phyloP scores from a whole-genome alignment of 2,888 invertebrate species.

The Drosophila barbarae region DNA sequence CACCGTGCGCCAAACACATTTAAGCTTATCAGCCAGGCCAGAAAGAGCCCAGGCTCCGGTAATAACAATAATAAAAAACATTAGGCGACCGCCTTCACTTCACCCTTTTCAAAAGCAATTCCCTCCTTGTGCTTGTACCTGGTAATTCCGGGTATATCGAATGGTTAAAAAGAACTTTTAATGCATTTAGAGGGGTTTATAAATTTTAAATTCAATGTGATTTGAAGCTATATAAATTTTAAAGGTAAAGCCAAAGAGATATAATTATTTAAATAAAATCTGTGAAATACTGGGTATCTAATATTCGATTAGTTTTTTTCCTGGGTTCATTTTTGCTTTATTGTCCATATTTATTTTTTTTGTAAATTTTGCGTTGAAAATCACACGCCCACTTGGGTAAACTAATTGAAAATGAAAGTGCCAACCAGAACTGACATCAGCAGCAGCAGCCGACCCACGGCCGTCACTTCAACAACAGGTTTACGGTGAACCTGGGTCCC shows the following conservation, averaged over 20 bases:
- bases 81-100: constrained; percentile 52
- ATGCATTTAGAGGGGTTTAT: constrained; percentile 14
- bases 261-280: neutral
- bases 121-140: constrained; percentile 2
- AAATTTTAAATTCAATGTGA: constrained; percentile 7
- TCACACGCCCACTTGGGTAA: constrained; percentile 69
- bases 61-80: constrained; percentile 69
- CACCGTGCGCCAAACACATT: constrained; percentile 62
- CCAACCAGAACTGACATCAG: constrained; percentile 20
- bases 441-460: constrained; percentile 12
- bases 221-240: neutral
- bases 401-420: constrained; percentile 74
- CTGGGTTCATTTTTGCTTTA: neutral
- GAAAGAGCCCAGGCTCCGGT: constrained; percentile 37
- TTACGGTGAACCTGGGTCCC: constrained; percentile 28
- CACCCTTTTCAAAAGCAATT: constrained; percentile 59
- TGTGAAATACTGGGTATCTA: neutral
- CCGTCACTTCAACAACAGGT: constrained; percentile 56
- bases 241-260: neutral
- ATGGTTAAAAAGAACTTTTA: neutral
- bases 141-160: constrained; percentile 15
- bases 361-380: constrained; percentile 56
- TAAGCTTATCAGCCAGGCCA: constrained; percentile 64
- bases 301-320: neutral
- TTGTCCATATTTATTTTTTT: constrained; percentile 13